Conservation (phyloP, 2,888 invertebrate genomes). For the Petrophora chlorosata region DNA sequence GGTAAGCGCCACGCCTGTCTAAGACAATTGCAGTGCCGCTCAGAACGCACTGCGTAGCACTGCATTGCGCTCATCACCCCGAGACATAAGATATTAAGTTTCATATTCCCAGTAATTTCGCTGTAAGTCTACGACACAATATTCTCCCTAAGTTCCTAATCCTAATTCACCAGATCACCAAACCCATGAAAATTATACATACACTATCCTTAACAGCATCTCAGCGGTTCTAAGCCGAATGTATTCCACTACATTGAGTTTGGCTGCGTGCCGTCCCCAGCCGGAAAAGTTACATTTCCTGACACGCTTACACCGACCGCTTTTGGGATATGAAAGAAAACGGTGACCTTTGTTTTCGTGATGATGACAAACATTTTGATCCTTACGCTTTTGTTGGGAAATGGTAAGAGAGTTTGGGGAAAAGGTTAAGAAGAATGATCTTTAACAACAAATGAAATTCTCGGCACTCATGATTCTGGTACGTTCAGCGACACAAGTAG, state of each 20-base stretch:
- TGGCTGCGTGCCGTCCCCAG: conserved; percentile 41
- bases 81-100: too few species aligned
- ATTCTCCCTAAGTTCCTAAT: too few species aligned
- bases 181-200: conserved; percentile 25
- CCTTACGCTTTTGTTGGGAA: conserved; percentile 8
- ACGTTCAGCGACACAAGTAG: too few species aligned
- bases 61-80: too few species aligned
- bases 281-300: conserved; percentile 49
- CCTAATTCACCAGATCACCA: conserved; percentile 22
- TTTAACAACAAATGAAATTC: neutral
- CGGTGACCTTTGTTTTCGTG: conserved; percentile 31
- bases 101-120: too few species aligned
- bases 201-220: conserved; percentile 20
- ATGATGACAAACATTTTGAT: conserved; percentile 27
- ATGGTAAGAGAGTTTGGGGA: conserved; percentile 3
- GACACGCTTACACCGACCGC: conserved; percentile 33
- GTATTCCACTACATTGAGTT: conserved; percentile 38
- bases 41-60: too few species aligned
- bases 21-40: too few species aligned
- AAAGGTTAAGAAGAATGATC: neutral
- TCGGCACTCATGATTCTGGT: too few species aligned
- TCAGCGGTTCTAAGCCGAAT: conserved; percentile 23
- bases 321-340: conserved; percentile 30
- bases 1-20: too few species aligned
- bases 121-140: too few species aligned